Conservation (phyloP, 2,888 invertebrate species). For the Acleris holmiana region DNA sequence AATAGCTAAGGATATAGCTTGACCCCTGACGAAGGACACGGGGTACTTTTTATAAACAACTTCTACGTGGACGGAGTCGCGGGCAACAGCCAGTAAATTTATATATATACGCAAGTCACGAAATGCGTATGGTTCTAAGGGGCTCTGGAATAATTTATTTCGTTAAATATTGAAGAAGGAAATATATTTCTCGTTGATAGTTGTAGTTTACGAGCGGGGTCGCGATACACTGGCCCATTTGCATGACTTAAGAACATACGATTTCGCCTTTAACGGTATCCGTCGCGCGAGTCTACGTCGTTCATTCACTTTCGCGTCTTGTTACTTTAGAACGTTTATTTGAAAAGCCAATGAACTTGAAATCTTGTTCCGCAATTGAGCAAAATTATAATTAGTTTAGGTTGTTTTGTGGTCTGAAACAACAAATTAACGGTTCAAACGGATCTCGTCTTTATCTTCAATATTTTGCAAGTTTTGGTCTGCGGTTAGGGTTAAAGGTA, state of each 20-base stretch:
- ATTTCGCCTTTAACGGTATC: constrained; percentile 78
- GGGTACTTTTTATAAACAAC: no score
- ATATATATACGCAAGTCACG: no score
- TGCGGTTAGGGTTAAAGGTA: constrained; percentile 4
- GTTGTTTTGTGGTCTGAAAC: constrained; percentile 9
- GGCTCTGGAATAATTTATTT: not conserved
- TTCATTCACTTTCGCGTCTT: constrained; percentile 70
- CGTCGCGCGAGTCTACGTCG: constrained; percentile 44
- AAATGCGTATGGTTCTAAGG: not conserved
- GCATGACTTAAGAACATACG: constrained; percentile 58
- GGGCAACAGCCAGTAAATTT: no score
- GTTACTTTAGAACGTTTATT: constrained; percentile 16
- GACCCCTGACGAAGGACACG: no score
- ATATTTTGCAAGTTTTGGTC: constrained; percentile 13
- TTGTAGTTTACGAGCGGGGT: constrained; percentile 25
- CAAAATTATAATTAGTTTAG: not conserved
- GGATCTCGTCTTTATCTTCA: constrained; percentile 1
- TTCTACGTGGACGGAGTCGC: no score
- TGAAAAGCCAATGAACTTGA: not conserved
- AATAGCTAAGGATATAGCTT: no score
- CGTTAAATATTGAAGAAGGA: constrained; percentile 1
- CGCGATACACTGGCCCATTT: constrained; percentile 70
- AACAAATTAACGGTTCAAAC: not conserved
- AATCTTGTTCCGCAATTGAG: not conserved
- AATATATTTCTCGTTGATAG: constrained; percentile 9